Conservation (phyloP, 2,888 invertebrate species). For the Ischnus inquisitorius region DNA sequence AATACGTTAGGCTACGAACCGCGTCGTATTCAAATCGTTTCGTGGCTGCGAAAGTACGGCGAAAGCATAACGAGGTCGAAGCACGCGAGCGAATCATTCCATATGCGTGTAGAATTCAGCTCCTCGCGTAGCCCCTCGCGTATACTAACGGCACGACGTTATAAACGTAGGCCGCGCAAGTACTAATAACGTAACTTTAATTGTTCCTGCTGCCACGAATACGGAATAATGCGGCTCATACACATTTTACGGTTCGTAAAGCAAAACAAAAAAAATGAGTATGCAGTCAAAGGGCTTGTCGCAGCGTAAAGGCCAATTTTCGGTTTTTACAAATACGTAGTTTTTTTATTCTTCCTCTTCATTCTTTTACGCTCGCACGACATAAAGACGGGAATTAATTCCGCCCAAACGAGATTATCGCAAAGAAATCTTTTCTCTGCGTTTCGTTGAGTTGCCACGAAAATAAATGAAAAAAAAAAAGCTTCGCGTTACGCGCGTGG, state of each 20-base stretch:
- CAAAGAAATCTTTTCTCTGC: no score
- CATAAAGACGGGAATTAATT: no score
- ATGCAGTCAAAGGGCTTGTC: not conserved
- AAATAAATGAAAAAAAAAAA: no score
- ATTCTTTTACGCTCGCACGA: no score
- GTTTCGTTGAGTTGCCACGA: no score
- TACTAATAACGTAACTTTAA: slow-evolving; percentile 68
- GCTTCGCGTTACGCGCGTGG: no score
- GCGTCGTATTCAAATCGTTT: slow-evolving; percentile 59
- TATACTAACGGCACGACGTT: slow-evolving; percentile 13
- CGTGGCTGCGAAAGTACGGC: slow-evolving; percentile 71
- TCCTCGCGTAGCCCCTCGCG: slow-evolving; percentile 1
- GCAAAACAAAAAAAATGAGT: slow-evolving; percentile 1
- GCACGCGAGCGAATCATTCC: slow-evolving; percentile 74
- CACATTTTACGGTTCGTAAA: not conserved
- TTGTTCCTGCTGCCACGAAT: slow-evolving; percentile 67
- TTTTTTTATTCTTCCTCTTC: not conserved
- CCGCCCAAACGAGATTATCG: no score
- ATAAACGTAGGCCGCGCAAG: slow-evolving; percentile 18
- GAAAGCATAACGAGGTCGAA: slow-evolving; percentile 71
- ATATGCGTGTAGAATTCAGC: slow-evolving; percentile 31
- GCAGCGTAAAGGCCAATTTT: not conserved
- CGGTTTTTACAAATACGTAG: not conserved
- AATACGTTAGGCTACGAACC: not conserved
- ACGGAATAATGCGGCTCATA: slow-evolving; percentile 31